Base-by-base conservation (phyloP, 2,797 vertebrate species). In the Enteromius mattozi region DNA sequence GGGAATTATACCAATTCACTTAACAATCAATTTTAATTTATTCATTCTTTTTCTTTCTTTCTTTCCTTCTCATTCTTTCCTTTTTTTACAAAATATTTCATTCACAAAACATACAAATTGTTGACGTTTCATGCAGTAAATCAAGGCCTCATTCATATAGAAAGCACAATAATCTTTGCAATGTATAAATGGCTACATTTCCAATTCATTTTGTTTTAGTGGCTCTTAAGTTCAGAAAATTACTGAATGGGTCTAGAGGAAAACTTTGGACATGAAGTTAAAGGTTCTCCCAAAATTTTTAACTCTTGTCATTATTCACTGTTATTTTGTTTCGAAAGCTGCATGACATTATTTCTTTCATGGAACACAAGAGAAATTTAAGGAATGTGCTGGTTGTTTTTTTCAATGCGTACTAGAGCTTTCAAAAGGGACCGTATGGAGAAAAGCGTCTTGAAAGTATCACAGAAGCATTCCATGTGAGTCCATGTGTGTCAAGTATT, bases 81-180 rank as follows among this genome's bases (percentile, higher is more conserved):
- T 33, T 13, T 59, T 2, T 77, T 69, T 75, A 35, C 51, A 72
- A 83, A 82, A 83, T 65, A 47, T 74, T 72, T 65, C 63, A 63
- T 65, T 78, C 83, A 80, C 77, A 88, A 89, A 91, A 87, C 85
- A 86, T 85, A 82, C 72, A 86, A 79, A 86, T 72, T 78, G 83
- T 47, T 72, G 30, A 87, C 42, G 35, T 88, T 75, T 91, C 91
- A 92, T 93, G 92, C 91, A 91, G 37, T 68, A 86, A 74, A 70
- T 90, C 78, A 71, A 80, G 83, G 88, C 88, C 87, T 74, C 70
- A 65, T 86, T 81, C 81, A 72, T 75, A 71, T 72, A 74, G 84
- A 86, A 84, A 81, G 42, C 56, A 66, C 19, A 87, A 56, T 69
- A 63, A 51, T 66, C 27, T 75, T 80, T 59, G 76, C 54, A 21